These are phyloP conservation scores for Trichogramma evanescens DNA, from an alignment of 2,888 invertebrate genomes.

Conservation along the genomic window DNA sequence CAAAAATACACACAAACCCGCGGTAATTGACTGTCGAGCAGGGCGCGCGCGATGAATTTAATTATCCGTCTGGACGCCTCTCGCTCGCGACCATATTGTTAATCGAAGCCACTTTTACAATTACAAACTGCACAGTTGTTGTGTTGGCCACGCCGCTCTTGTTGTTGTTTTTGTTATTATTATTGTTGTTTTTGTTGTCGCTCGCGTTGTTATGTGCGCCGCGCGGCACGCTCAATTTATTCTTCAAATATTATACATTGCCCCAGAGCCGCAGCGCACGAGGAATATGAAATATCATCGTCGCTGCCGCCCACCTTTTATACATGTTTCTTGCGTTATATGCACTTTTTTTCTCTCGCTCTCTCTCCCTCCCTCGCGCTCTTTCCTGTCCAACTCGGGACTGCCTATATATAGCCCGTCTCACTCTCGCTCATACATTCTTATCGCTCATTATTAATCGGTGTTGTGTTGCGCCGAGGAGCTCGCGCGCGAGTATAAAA, in stretches of 20 bases:
- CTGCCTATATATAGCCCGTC: too few species aligned
- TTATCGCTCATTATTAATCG: constrained; percentile 7
- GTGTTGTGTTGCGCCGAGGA: too few species aligned
- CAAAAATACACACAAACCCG: constrained; percentile 12
- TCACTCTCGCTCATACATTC: not conserved
- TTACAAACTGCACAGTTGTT: not conserved
- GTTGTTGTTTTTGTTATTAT: too few species aligned
- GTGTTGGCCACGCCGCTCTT: too few species aligned
- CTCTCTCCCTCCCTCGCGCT: not conserved
- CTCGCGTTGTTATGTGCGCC: too few species aligned
- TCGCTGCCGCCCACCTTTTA: not conserved
- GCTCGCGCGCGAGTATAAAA: constrained; percentile 12
- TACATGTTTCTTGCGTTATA: not conserved
- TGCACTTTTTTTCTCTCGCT: too few species aligned
- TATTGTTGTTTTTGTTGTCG: too few species aligned
- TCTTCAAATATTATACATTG: not conserved
- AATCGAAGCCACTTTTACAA: constrained; percentile 19
- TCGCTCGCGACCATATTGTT: constrained; percentile 2
- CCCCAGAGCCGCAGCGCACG: not conserved
- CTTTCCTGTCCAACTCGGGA: not conserved
- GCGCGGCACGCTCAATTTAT: constrained; percentile 6
- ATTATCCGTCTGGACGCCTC: constrained; percentile 6
- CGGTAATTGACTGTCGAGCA: constrained; percentile 17
- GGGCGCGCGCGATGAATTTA: constrained; percentile 12
- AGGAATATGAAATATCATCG: constrained; percentile 1